Base-by-base conservation (phyloP, 2,888 invertebrate genomes). In the Neoascia interrupta region DNA sequence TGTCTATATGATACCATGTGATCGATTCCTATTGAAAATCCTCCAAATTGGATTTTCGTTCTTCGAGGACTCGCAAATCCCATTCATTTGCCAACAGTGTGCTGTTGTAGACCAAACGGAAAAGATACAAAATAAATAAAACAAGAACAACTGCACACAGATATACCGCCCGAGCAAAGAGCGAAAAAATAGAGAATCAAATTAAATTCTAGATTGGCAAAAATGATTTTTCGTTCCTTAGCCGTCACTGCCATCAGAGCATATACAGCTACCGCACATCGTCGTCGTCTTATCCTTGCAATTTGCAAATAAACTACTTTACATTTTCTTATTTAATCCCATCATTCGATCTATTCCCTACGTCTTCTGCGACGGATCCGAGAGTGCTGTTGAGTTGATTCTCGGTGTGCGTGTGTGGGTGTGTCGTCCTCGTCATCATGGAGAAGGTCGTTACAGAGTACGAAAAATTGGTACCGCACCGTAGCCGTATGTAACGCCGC, bases 221-320 rank as follows among this genome's bases (percentile, higher is more conserved):
- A 79, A 79, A 79, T 73, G 73, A 73, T 79, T 79, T 79, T 68
- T 73, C 79, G 66, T 79, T 56, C 54, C 61, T 61, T 61, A 73
- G 61, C 73, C 70, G 45, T 54, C 54, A 36, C 34, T 49, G 66
- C 37, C 66, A 56, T 54, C 63, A 66, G 8, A 26, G 31, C n/a
- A 31, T 31, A n/a, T 31, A 6, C 63, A 26, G 58, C 47, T 41
- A 47, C 15, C 41, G n/a, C 39, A 72, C 47, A 43, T 37, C 66
- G 47, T 58, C 66, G 47, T 58, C 79, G 73, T 68, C 74, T 68
- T 74, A 80, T 80, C 80, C 74, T 69, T 80, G 73, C 80, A 80
- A 80, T 74, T 80, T 80, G 80, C 73, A 80, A 80, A 80, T 80
- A 74, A 80, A 80, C 80, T 80, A 74, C 80, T 80, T 80, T 80